Conservation (phyloP, 1,140 invertebrate species). For the Hylaeus anthracinus region DNA sequence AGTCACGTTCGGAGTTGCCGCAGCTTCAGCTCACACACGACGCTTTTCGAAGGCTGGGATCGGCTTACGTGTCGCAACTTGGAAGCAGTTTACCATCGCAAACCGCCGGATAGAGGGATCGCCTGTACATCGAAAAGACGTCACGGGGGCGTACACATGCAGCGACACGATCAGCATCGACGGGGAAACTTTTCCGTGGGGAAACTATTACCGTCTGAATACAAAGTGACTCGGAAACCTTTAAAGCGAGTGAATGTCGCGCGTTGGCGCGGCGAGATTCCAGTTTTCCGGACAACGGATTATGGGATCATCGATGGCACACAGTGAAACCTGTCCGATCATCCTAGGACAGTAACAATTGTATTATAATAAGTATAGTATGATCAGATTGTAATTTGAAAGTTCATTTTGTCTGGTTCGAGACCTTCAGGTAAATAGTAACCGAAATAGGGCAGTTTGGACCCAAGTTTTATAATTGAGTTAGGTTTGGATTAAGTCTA, state of each 20-base stretch:
- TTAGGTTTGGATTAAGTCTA: no score
- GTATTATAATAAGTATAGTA: no score
- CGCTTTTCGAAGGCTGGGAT: slow-evolving; percentile 63
- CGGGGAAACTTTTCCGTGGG: slow-evolving; percentile 11
- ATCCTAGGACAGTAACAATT: no score
- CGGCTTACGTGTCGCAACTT: slow-evolving; percentile 73
- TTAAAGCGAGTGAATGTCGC: background rate
- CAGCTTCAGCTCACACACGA: slow-evolving; percentile 51
- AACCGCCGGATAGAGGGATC: slow-evolving; percentile 61
- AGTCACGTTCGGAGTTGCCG: slow-evolving; percentile 70
- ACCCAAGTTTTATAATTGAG: no score
- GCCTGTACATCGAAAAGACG: slow-evolving; percentile 39
- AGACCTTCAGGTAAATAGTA: no score
- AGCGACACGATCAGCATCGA: slow-evolving; percentile 11
- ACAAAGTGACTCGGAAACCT: slow-evolving; percentile 1
- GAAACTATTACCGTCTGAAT: slow-evolving; percentile 25
- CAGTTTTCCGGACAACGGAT: background rate
- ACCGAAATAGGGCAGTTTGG: no score
- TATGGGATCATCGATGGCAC: background rate
- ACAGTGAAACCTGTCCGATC: background rate
- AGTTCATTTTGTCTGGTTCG: no score
- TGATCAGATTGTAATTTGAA: no score
- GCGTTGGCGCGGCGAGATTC: background rate
- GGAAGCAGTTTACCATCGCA: slow-evolving; percentile 68
- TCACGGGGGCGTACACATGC: slow-evolving; percentile 17